These are phyloP conservation scores for Aphelinus certus DNA, from an alignment of 1,140 invertebrate genomes.

Conservation along the genomic window DNA sequence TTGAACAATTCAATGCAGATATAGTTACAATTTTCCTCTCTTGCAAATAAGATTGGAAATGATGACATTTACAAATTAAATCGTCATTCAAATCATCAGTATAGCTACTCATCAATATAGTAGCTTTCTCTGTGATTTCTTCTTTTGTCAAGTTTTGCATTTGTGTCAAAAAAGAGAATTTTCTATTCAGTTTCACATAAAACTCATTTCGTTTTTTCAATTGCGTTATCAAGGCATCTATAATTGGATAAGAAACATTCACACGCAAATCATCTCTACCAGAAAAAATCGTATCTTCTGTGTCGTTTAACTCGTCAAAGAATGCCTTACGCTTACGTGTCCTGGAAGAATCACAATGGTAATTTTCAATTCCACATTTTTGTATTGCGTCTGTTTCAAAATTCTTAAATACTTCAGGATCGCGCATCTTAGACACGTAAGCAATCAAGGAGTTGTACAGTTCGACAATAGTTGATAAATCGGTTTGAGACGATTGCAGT, in stretches of 20 bases:
- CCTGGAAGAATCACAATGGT: background rate
- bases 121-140: background rate
- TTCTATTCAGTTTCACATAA: background rate
- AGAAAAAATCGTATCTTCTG: background rate
- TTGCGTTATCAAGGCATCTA: conserved; percentile 1
- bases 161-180: conserved; percentile 7
- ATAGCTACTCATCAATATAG: background rate
- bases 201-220: conserved; percentile 1
- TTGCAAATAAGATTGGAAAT: conserved; percentile 1
- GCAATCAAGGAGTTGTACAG: background rate
- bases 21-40: background rate
- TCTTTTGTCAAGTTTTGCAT: background rate
- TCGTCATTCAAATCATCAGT: background rate
- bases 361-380: background rate
- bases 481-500: background rate
- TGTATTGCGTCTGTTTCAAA: conserved; percentile 3
- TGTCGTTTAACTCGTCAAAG: background rate
- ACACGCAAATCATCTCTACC: background rate
- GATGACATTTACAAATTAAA: conserved; percentile 1
- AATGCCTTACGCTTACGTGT: conserved; percentile 1
- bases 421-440: background rate
- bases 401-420: background rate
- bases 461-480: background rate
- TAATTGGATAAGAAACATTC: conserved; percentile 12
- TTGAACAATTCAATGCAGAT: background rate